These are phyloP conservation scores for Apantesis nais DNA, from an alignment of 2,888 invertebrate genomes.

Conservation along the genomic window DNA sequence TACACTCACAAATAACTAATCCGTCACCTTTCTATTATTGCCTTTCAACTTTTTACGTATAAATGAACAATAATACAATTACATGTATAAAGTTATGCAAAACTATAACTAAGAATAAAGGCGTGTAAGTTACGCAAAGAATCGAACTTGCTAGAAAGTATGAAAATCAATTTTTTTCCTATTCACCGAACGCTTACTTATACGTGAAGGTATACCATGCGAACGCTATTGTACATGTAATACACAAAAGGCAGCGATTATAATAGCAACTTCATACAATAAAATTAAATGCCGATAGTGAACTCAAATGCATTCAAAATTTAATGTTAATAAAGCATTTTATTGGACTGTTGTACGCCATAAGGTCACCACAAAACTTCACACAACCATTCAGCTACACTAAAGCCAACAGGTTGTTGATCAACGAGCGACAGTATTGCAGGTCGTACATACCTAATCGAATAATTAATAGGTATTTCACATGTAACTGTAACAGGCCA, in stretches of 20 bases:
- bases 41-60: not conserved
- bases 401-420: not conserved
- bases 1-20: not conserved
- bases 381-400: not conserved
- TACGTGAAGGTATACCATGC: not conserved
- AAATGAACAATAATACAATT: not conserved
- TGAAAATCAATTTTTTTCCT: constrained; percentile 21
- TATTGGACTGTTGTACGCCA: not conserved
- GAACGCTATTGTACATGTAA: constrained; percentile 2
- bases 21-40: not conserved
- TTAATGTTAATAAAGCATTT: not conserved
- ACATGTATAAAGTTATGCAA: constrained; percentile 2
- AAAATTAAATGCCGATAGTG: constrained; percentile 5
- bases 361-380: not conserved
- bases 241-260: constrained; percentile 3
- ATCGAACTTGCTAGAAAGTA: constrained; percentile 22
- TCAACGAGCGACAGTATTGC: not conserved
- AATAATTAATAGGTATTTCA: not conserved
- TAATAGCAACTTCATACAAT: constrained; percentile 11
- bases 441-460: not conserved
- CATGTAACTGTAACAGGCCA: not conserved
- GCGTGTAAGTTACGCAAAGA: constrained; percentile 11
- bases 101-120: not conserved
- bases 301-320: constrained; percentile 19
- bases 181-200: not conserved